Evolutionary conservation across 2,888 invertebrate species (phyloP).

Genomic region (Pterostichus niger): DNA sequence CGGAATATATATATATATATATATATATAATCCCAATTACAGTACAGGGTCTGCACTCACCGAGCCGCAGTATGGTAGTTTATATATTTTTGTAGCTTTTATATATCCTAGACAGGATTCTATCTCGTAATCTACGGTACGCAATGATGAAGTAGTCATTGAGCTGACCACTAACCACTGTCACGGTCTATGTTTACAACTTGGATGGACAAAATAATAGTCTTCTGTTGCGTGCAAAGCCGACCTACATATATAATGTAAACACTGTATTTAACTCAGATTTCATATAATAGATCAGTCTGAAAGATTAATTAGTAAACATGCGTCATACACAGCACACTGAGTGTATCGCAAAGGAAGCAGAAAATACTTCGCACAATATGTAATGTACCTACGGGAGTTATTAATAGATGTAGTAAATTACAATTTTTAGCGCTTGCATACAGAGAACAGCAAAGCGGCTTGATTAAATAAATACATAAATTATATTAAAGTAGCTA

Average conservation of each 20-base stretch:
- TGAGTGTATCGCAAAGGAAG: constrained; percentile 31
- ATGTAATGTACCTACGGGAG: constrained; percentile 44
- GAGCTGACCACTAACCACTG: no score
- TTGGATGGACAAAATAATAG: not conserved
- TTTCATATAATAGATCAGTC: constrained; percentile 50
- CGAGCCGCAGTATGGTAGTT: no score
- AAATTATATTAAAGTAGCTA: constrained; percentile 40
- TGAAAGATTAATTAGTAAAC: constrained; percentile 55
- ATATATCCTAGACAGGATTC: no score
- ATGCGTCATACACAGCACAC: constrained; percentile 48
- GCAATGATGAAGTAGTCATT: no score
- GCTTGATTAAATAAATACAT: constrained; percentile 50
- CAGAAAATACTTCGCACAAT: constrained; percentile 40
- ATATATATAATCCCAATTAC: no score
- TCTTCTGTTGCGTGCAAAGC: constrained; percentile 21
- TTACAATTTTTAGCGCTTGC: constrained; percentile 46
- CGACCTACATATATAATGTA: constrained; percentile 43
- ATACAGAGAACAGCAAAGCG: constrained; percentile 9
- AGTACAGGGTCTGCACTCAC: no score
- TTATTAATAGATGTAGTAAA: constrained; percentile 51
- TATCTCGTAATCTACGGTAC: no score
- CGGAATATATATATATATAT: no score
- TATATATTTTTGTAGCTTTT: no score
- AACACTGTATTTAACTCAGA: constrained; percentile 51
- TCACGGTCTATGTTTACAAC: no score